These are phyloP conservation scores for Mylabris phalerata DNA, from an alignment of 1,140 invertebrate species.

Conservation along the genomic window DNA sequence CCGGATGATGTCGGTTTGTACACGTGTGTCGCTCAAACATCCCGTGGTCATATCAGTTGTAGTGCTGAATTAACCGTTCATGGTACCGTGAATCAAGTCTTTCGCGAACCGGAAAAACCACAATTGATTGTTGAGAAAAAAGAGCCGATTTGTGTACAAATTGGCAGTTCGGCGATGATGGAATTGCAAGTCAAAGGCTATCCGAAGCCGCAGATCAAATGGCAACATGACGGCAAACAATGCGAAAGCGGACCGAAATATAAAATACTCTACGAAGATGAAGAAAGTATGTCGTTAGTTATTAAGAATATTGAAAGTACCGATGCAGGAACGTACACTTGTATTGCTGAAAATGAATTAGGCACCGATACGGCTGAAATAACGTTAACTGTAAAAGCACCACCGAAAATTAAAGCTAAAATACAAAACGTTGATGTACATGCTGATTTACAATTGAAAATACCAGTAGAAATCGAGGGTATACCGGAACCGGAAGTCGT, in stretches of 20 bases:
- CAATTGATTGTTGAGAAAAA: constrained; percentile 65
- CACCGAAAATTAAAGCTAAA: constrained; percentile 77
- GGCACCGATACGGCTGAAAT: constrained; percentile 73
- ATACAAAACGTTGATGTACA: constrained; percentile 65
- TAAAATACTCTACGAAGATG: constrained; percentile 88
- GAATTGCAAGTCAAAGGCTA: constrained; percentile 89
- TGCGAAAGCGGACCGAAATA: constrained; percentile 73
- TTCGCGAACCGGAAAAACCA: constrained; percentile 76
- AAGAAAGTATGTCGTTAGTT: constrained; percentile 80
- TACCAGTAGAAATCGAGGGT: constrained; percentile 77
- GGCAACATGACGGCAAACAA: constrained; percentile 79
- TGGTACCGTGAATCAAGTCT: constrained; percentile 72
- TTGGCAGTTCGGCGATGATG: constrained; percentile 89
- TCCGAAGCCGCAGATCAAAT: constrained; percentile 86
- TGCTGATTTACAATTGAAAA: constrained; percentile 59
- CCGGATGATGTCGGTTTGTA: constrained; percentile 91
- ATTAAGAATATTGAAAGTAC: constrained; percentile 80
- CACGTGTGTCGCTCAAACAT: constrained; percentile 90
- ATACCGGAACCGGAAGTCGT: constrained; percentile 71
- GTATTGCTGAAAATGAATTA: constrained; percentile 81
- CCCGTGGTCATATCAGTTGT: constrained; percentile 85
- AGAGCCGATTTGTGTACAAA: constrained; percentile 62
- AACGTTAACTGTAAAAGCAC: constrained; percentile 68
- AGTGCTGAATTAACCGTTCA: constrained; percentile 89
- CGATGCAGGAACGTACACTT: constrained; percentile 80